Base-by-base conservation (phyloP, 1,140 invertebrate genomes). In the Lordiphosa stackelbergi region DNA sequence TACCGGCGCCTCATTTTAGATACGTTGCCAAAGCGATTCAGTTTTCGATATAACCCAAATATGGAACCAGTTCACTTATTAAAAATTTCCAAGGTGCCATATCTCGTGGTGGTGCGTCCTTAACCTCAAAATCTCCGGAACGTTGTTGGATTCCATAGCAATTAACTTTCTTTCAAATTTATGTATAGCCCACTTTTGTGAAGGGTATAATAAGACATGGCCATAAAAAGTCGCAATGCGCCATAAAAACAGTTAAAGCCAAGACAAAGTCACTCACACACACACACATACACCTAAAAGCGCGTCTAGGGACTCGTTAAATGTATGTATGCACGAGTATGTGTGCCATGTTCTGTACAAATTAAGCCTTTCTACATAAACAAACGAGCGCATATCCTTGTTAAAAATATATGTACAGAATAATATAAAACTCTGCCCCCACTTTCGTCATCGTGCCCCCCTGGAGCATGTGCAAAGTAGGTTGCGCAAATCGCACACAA, bases 191-290 rank as follows among this genome's bases (percentile, higher is more conserved):
- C 11, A 11, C 11, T 22, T 47, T 46, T 41, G 64, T 55, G 37
- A 45, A 77, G 79, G 43, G 55, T 49, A 83, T 53, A 53, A 57
- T 47, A 72, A 81, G 75, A 77, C 78, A 83, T 73, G 77, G 78
- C 78, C 73, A 84, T 83, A 83, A 83, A 83, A 83, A 83, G 78
- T 77, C 77, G 77, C 77, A 83, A 66, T 83, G 77, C 77, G 78
- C 77, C 77, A 83, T 83, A 83, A 83, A 83, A 83, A 83, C 75
- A 83, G 77, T 83, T 83, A 83, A 83, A 73, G 78, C 46, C 73
- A 84, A 83, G 77, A 83, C 77, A 83, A 83, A 83, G 77, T 83
- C 53, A 62, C 71, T 61, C 19, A 46, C 40, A 42, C 51, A 56
- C 37, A 24, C 43, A 46, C 40, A 42, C 51, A 56, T 34, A 24